Base-by-base conservation (phyloP, 2,797 vertebrate genomes). In the Hydrolagus colliei region DNA sequence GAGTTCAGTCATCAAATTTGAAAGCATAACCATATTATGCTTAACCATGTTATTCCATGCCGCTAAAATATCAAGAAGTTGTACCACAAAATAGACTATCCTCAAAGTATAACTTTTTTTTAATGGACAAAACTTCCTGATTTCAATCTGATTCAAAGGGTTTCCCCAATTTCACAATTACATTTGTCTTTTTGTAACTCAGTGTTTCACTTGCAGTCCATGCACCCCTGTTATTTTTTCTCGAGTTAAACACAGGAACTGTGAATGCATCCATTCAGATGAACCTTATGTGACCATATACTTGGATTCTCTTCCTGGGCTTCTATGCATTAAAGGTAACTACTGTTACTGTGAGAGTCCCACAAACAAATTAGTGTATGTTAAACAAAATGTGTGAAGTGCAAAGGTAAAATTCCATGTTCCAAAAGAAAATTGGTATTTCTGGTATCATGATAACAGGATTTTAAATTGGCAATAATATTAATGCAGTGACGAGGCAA, bases 241-340 rank as follows among this genome's bases (percentile, higher is more conserved):
- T 82, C 9, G 41, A 79, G 13, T 82, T 84, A 41, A 84, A 84
- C 13, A 41, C 79, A 41, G 9, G 41, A 63, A 71, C 16, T 7
- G 18, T 68, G 79, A 67, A 63, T 84, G 79, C 32, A 84, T 71
- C 65, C 32, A 71, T 84, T 63, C 61, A 65, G 14, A 80, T 22
- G 16, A 80, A 9, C 65, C n/a, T 63, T 84, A 68, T 84, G 6
- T 12, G 65, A 32, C 35, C 65, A 84, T 20, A n/a, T 32, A 16
- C 67, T 35, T 52, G 2, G n/a, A 41, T 71, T 52, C 18, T 71
- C 41, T 71, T 67, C 16, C 67, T 68, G 20, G 41, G 79, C 63
- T 65, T 6, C 41, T 52, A 6, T 52, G 22, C 9, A 27, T 41
- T 73, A 35, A 27, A 68, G n/a, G 62, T 82, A 76, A 11, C 78